Conservation (phyloP, 2,888 invertebrate species). For the Lepidochrysops patricia region DNA sequence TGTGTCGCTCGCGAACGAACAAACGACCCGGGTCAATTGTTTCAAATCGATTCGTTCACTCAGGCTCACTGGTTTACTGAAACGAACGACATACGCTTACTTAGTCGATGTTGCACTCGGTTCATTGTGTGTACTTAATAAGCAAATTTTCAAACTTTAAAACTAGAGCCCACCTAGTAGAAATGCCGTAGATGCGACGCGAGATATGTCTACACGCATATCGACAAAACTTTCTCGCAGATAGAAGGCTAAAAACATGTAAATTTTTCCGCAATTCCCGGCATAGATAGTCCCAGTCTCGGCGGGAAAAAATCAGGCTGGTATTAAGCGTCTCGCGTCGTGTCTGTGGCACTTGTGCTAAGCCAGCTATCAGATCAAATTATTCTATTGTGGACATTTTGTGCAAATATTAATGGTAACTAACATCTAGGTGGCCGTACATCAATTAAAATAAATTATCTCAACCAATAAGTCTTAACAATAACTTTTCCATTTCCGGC, state of each 20-base stretch:
- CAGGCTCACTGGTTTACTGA: too few species aligned
- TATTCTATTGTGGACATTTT: slow-evolving; percentile 43
- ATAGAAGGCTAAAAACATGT: too few species aligned
- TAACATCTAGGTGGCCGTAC: slow-evolving; percentile 24
- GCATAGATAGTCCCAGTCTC: too few species aligned
- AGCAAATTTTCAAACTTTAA: slow-evolving; percentile 1
- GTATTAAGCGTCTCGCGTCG: too few species aligned
- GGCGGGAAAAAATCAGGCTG: too few species aligned
- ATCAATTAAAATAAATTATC: background rate
- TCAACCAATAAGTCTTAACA: slow-evolving; percentile 2
- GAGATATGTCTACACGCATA: too few species aligned
- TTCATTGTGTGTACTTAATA: background rate
- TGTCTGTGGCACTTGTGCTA: background rate
- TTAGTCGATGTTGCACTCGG: background rate
- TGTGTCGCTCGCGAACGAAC: too few species aligned
- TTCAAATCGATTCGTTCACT: too few species aligned
- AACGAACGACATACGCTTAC: too few species aligned
- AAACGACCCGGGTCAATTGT: too few species aligned
- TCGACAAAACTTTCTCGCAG: too few species aligned
- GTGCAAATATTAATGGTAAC: slow-evolving; percentile 41
- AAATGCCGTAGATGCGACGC: background rate
- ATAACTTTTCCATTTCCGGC: background rate
- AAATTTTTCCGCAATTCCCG: too few species aligned
- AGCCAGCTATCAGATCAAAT: slow-evolving; percentile 37
- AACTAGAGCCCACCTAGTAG: slow-evolving; percentile 15